These are phyloP conservation scores for Ephialtes manifestator DNA, from an alignment of 2,888 invertebrate species.

Conservation along the genomic window DNA sequence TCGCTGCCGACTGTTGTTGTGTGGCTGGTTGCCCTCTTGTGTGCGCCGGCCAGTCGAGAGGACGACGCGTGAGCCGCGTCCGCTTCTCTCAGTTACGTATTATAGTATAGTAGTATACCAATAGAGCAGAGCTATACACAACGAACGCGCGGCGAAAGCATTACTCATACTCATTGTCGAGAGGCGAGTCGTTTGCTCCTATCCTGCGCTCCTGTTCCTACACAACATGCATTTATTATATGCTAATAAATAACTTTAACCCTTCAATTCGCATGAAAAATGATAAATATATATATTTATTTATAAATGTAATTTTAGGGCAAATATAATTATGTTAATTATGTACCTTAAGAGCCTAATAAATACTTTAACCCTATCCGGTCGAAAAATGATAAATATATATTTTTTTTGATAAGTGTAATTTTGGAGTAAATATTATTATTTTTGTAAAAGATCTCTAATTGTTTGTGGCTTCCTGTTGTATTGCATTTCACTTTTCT, in stretches of 20 bases:
- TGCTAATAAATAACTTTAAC: neutral
- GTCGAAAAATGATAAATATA: too few species aligned
- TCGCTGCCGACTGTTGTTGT: slow-evolving; percentile 33
- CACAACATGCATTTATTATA: neutral
- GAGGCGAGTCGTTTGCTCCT: neutral
- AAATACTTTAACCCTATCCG: too few species aligned
- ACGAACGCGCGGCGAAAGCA: neutral
- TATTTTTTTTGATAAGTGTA: too few species aligned
- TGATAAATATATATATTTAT: neutral
- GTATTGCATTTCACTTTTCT: too few species aligned
- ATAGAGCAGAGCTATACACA: neutral
- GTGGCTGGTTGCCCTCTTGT: neutral
- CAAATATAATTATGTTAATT: neutral
- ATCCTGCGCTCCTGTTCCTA: neutral
- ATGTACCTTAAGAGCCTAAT: too few species aligned
- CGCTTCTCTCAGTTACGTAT: slow-evolving; percentile 3
- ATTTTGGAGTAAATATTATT: too few species aligned
- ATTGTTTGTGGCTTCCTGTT: too few species aligned
- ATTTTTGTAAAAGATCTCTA: too few species aligned
- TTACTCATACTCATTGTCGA: slow-evolving; percentile 9
- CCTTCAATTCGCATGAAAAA: neutral
- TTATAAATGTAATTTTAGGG: neutral
- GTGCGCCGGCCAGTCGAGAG: slow-evolving; percentile 23
- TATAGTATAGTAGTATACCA: neutral
- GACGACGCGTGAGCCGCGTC: slow-evolving; percentile 38